Conservation (phyloP, 2,888 invertebrate genomes). For the Neuroscelio doddi region DNA sequence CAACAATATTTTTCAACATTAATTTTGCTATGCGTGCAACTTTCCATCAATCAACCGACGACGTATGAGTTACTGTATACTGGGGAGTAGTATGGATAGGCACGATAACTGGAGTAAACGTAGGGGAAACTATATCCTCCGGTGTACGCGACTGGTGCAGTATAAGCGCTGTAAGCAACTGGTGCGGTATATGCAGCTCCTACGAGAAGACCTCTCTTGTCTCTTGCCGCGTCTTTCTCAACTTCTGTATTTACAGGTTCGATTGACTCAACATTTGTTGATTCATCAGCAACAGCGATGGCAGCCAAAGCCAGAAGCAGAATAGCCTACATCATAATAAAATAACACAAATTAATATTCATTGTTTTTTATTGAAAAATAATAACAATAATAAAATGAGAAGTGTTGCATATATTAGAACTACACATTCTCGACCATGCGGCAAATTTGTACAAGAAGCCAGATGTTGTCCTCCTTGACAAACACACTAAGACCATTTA, state of each 20-base stretch:
- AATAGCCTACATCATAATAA: conserved; percentile 53
- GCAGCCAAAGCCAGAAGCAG: conserved; percentile 59
- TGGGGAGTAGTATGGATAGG: conserved; percentile 53
- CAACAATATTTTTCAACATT: conserved; percentile 10
- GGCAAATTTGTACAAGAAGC: no score
- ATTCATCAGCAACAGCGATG: conserved; percentile 51
- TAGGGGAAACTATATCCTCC: conserved; percentile 51
- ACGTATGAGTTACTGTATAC: conserved; percentile 53
- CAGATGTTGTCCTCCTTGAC: no score
- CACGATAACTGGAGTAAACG: conserved; percentile 52
- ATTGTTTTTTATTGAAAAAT: no score
- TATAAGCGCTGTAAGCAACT: conserved; percentile 51
- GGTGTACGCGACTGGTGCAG: conserved; percentile 54
- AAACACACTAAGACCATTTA: no score
- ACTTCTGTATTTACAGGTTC: conserved; percentile 34
- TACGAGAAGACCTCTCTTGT: conserved; percentile 58
- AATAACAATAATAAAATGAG: no score
- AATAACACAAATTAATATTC: conserved; percentile 1
- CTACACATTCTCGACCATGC: conserved; percentile 2
- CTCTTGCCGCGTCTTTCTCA: conserved; percentile 46
- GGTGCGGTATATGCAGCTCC: conserved; percentile 52
- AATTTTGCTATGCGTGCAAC: conserved; percentile 5
- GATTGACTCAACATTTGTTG: conserved; percentile 40
- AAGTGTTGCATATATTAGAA: background rate
- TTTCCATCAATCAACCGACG: conserved; percentile 42